Percentiles rank a stretch among this genome's conserved stretches.
These are phyloP conservation scores for Poeciliopsis occidentalis DNA, from an alignment of 2,113 vertebrate species.

Conservation along the genomic window DNA sequence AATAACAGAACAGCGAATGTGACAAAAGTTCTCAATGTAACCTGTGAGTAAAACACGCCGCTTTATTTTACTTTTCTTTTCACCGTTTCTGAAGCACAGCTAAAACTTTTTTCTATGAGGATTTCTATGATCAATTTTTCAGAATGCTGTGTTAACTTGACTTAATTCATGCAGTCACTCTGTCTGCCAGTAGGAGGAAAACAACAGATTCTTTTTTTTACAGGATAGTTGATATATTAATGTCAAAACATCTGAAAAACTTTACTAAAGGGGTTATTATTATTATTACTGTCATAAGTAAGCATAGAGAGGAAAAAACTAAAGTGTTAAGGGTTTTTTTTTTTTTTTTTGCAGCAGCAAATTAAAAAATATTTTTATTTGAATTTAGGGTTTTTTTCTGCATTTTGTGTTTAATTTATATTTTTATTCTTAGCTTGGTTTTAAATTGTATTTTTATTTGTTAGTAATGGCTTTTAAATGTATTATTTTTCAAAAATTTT, in stretches of 20 bases:
- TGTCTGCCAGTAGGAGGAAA: background rate
- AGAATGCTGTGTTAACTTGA: no score
- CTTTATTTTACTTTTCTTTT: background rate
- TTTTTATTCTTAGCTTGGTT: no score
- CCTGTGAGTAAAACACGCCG: background rate
- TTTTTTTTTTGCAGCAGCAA: background rate
- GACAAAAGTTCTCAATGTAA: background rate
- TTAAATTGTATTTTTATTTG: no score
- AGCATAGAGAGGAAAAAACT: slow-evolving; percentile 10
- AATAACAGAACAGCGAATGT: background rate
- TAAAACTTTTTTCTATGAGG: background rate
- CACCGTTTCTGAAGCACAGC: background rate
- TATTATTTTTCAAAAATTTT: no score
- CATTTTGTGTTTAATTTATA: no score
- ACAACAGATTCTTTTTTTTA: background rate
- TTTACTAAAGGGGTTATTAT: background rate
- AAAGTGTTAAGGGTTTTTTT: background rate
- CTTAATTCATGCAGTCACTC: background rate
- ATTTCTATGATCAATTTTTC: no score
- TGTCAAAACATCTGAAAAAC: background rate
- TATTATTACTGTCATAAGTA: slow-evolving; percentile 40
- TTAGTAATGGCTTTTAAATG: no score
- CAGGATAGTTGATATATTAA: no score
- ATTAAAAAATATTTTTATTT: no score
- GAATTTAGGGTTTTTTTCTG: no score